Percentiles rank a stretch among this genome's conserved stretches.
These are phyloP conservation scores for Trididemnum nubilum DNA, from an alignment of 23 tunicate genomes.

Conservation along the genomic window DNA sequence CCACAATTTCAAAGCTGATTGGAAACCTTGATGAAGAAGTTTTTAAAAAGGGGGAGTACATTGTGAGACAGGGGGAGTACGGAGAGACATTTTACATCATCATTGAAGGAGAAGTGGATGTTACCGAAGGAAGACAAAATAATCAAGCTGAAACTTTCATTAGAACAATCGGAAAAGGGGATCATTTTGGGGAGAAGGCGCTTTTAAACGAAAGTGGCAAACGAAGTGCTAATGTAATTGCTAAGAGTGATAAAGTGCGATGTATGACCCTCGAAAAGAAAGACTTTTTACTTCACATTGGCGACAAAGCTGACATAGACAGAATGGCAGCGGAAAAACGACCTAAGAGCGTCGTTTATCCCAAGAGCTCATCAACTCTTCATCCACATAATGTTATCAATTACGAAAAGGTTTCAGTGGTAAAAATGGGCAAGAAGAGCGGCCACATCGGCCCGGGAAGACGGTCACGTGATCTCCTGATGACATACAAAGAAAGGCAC, in stretches of 20 bases:
- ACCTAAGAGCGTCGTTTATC: neutral
- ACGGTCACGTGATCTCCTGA: neutral
- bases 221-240: conserved; percentile 68
- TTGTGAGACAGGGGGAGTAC: conserved; percentile 79
- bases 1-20: conserved; percentile 64
- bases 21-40: conserved; percentile 83
- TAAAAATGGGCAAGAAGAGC: neutral
- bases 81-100: conserved; percentile 96
- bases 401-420: neutral
- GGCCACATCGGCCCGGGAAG: neutral
- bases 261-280: conserved; percentile 88
- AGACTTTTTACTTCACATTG: conserved; percentile 70
- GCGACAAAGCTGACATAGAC: conserved; percentile 56
- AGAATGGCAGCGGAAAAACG: conserved; percentile 1
- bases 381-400: neutral
- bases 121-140: conserved; percentile 32
- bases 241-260: conserved; percentile 48
- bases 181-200: conserved; percentile 95
- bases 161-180: conserved; percentile 62
- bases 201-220: conserved; percentile 69
- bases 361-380: neutral
- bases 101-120: conserved; percentile 84
- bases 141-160: conserved; percentile 44
- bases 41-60: conserved; percentile 67
- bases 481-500: neutral